Evolutionary conservation across 2,113 vertebrate species (phyloP).

Genomic region (Copsychus sechellarum): DNA sequence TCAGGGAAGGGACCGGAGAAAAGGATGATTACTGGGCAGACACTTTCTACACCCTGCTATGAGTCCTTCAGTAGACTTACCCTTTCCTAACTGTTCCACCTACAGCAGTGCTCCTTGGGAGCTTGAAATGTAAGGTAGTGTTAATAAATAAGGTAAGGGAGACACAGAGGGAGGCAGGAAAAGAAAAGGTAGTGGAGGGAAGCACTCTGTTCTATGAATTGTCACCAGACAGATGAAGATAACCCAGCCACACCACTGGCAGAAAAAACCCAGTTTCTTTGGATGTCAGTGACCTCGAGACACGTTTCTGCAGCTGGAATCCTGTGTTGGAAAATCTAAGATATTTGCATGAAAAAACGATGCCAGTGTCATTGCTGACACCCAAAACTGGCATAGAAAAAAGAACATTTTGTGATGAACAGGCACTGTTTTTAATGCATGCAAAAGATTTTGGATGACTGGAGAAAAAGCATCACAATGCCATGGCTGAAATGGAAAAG

Average conservation of each 20-base stretch:
- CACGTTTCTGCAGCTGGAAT: not conserved
- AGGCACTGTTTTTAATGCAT: not conserved
- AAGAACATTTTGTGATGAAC: not conserved
- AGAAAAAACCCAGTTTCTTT: not conserved
- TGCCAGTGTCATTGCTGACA: not conserved
- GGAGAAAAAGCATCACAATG: slow-evolving; percentile 78
- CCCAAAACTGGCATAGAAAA: not conserved
- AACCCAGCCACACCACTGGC: not conserved
- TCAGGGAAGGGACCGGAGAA: not conserved
- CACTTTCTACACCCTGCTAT: not conserved
- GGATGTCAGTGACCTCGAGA: not conserved
- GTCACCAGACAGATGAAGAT: not conserved
- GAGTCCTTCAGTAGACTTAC: not conserved
- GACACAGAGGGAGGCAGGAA: not conserved
- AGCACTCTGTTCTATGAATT: not conserved
- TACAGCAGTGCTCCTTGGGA: not conserved
- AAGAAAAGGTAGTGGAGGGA: not conserved
- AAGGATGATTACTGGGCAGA: not conserved
- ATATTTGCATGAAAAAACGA: not conserved
- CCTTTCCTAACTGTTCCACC: not conserved
- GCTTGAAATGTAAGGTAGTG: not conserved
- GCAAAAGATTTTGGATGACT: not conserved
- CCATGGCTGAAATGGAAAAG: slow-evolving; percentile 86
- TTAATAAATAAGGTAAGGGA: not conserved
- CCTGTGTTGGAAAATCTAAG: not conserved